Base-by-base conservation (phyloP, 2,113 vertebrate species). In the Lipophrys pholis region DNA sequence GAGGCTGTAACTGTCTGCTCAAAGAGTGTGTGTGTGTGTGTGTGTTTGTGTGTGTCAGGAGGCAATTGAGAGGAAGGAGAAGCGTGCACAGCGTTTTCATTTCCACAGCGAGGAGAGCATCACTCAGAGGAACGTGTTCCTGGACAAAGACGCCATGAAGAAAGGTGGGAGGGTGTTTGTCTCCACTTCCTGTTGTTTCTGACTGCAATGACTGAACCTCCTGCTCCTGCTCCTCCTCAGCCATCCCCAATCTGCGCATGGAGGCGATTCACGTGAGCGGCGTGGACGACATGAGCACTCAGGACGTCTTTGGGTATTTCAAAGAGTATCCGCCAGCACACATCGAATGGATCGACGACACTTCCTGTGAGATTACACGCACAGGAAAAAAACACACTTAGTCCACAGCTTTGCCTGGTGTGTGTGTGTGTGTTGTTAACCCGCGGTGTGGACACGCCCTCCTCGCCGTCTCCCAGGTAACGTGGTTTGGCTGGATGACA, bases 281-380 rank as follows among this genome's bases (percentile, higher is more conserved):
- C 1, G 96, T 99, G 17, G 98, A 99, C 74, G 96, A 99, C 80
- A 97, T 99, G 97, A 98, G 97, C 83, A 99, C 98, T 1, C 95
- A 99, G 85, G 97, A 98, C 62, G 91, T 99, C 62, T 99, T 99
- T 51, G 93, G 93, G 5, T 98, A 96, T 70, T 99, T 99, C 82
- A 97, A 96, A 69, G 96, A 98, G 57, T 99, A 99, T 72, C 97
- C 97, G 39, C 97, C 98, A 0, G 97, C 97, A n/a, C 96, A 98
- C 80, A 99, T 99, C 0, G 98, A 99, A 89, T 99, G 98, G 98
- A 92, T 99, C 17, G 97, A 99, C 55, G 98, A 99, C 76, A 89
- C 94, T 0, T 97, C 97, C 12, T 99, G 98, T 99, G 89, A 87
- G 90, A 72, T 30, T 11, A 42, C 41, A 42, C 41, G 12, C 10